Conservation (phyloP, 2,113 vertebrate species). For the Cercocebus atys region DNA sequence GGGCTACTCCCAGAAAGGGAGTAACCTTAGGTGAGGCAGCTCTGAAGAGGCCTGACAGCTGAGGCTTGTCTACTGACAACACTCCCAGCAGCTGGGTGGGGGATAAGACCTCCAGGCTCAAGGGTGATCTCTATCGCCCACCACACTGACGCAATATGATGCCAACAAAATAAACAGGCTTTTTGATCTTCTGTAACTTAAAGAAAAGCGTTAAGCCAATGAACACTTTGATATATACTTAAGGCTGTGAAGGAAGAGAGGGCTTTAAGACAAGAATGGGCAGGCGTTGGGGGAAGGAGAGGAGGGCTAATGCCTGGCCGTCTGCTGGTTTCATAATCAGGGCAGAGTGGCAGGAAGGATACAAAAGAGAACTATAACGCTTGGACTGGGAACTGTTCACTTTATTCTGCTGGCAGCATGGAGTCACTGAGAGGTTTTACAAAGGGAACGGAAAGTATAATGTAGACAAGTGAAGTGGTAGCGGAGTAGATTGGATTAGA, state of each 20-base stretch:
- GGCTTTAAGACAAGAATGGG: neutral
- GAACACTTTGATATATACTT: neutral
- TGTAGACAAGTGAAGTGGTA: neutral
- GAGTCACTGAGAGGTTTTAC: neutral
- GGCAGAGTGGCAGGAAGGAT: neutral
- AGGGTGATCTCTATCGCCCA: neutral
- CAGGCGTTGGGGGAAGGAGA: neutral
- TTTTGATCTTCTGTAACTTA: neutral
- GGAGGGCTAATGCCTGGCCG: neutral
- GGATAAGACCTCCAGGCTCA: neutral
- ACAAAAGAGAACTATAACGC: neutral
- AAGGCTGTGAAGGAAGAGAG: neutral
- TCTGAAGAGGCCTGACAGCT: neutral
- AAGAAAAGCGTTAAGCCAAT: neutral
- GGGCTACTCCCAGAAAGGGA: neutral
- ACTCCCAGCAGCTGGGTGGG: accelerated
- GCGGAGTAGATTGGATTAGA: neutral
- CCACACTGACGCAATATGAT: neutral
- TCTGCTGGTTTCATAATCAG: neutral
- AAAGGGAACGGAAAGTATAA: neutral
- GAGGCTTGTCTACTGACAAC: neutral
- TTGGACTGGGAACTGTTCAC: neutral
- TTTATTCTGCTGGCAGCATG: neutral
- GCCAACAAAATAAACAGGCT: neutral
- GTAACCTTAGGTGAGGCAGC: neutral